Evolutionary conservation across 1,140 invertebrate genomes (phyloP), one percentile per base, ranked within the genome.

Genomic region (Euura saliciscinereae): DNA sequence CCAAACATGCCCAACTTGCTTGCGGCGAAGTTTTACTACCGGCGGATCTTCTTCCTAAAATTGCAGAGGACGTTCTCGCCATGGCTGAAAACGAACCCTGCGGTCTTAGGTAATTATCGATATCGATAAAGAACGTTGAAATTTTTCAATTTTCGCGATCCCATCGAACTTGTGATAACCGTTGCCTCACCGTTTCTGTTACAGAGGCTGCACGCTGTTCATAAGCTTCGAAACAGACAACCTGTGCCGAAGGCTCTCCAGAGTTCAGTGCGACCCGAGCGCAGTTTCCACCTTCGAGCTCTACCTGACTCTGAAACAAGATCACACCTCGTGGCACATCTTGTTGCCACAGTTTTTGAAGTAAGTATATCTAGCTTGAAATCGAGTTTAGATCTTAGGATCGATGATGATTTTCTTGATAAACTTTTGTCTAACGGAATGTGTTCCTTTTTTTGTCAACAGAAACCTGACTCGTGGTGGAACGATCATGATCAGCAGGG

Each of bases 231-330:
- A 93, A 80, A 92, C 91, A 4, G 89, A 90, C 75, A 88, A 88
- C 70, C 86, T 90, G 68, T 90, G 90, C 76, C 85, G 89, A 78
- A 86, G 88, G 80, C 86, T 94, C 64, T 76, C 91, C 74, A 90
- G 91, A 71, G 90, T 97, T 84, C 93, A 94, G 82, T 94, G 94
- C 79, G 95, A 97, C 86, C 92, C 93, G 46, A 91, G 91, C 78
- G 94, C 94, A 7, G 92, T 96, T 46, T 93, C 95, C 43, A 97
- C 95, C 43, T 96, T 96, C 80, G 94, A 96, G 86, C 88, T 96
- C 73, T 94, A 93, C 83, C 87, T 96, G 45, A 96, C 94, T 13
- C 88, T 97, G 44, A 94, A 94, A 84, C 94, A 96, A 83, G 93
- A 94, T 79, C 89, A 91, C 46, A 93, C 92, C 73, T 91, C 93